Evolutionary conservation across 2,113 vertebrate genomes (phyloP), one percentile per base, ranked within the genome.

Genomic region (Sebastes fasciatus): DNA sequence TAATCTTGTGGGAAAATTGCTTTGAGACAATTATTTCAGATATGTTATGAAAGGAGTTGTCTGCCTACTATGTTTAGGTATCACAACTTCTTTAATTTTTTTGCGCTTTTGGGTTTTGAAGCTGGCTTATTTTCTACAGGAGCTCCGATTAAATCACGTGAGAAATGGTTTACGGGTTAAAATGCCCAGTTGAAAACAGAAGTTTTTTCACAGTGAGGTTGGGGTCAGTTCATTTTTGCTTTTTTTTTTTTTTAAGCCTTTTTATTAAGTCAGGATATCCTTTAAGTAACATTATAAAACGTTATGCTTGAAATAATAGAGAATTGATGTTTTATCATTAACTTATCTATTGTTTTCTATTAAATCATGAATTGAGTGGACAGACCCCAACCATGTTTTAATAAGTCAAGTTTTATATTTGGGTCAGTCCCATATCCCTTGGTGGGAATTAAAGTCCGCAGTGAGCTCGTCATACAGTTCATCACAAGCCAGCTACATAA

Each of bases 21-120:
- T 83, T 85, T 89, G 82, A 92, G 88, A 93, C 82, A 74, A 84
- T 92, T 85, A 67, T 86, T 87, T 82, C 55, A 61, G 40, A 72
- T 86, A 51, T 69, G 80, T 86, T 78, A 57, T 54, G 73, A 65
- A 77, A 85, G 84, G 76, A 85, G 87, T 75, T 69, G 61, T 65
- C 48, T 45, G 82, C 90, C 93, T 93, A 86, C 87, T 93, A 46
- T 90, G 90, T 91, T 79, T 79, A 95, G 96, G 94, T 89, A 74
- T 89, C 86, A 77, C 92, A 82, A 88, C 78, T 84, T 64, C 67
- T 64, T 79, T 61, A 45, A 26, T 26, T 26, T 26, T 26, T n/a
- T 17, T 55, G 77, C 13, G 45, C 49, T 79, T 84, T 85, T 79
- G 75, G 86, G n/a, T 90, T 26, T 93, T 96, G 34, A 93, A 92